Evolutionary conservation across 2,797 vertebrate genomes (phyloP).

Genomic region (Phrynocephalus forsythii): DNA sequence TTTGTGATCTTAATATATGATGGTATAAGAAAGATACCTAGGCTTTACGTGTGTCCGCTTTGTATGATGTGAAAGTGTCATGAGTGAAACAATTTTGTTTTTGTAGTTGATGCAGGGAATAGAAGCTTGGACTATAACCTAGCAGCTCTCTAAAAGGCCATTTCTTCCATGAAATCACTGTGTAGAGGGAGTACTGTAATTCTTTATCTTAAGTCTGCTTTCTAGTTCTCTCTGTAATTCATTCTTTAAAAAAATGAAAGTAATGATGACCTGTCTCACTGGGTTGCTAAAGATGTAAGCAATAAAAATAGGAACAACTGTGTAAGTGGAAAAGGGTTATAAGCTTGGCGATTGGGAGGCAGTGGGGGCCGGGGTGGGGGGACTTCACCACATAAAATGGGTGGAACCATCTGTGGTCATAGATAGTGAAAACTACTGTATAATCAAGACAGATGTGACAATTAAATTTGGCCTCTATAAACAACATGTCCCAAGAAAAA

Average conservation of each 20-base stretch:
- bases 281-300: no score
- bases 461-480: neutral
- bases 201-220: neutral
- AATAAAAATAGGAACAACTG: neutral
- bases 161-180: neutral
- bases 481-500: neutral
- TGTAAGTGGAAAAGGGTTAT: no score
- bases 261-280: no score
- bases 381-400: no score
- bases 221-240: neutral
- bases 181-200: neutral
- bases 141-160: neutral
- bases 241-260: neutral
- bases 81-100: neutral
- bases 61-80: neutral
- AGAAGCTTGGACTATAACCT: neutral
- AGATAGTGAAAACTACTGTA: no score
- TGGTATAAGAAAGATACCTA: no score
- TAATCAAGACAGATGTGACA: neutral
- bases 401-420: no score
- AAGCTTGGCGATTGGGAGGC: no score
- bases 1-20: no score
- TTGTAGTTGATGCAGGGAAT: neutral
- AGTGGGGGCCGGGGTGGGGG: no score
- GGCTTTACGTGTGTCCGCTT: no score